Evolutionary conservation across 2,888 invertebrate genomes (phyloP), one percentile per base, ranked within the genome.

Genomic region (Zootermopsis nevadensis): DNA sequence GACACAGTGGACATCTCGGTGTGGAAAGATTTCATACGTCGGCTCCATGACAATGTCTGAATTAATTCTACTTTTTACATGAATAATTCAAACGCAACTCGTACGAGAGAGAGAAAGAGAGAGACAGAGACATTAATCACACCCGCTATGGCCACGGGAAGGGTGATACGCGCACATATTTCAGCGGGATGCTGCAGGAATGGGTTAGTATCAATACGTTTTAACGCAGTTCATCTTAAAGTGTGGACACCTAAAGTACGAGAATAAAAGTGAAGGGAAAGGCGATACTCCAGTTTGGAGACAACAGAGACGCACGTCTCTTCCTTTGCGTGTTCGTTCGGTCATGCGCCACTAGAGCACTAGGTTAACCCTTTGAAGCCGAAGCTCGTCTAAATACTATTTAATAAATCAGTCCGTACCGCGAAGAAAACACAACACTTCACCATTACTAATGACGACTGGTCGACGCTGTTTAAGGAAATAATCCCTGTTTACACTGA

Each of bases 71-170:
- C 30, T 33, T 30, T 33, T 12, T 7, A 33, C 69, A 69, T 69
- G 69, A 69, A 69, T 69, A 33, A 69, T 69, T 69, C 69, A 69
- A 69, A 69, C 69, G 30, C 69, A n/a, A 60, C n/a, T 60, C 19
- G 48, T 19, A 48, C 48, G 48, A 10, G 19, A 19, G n/a, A n/a
- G 15, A n/a, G 27, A 0, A 1, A 53, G 60, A 15, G 60, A n/a
- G 27, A 0, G 2, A 53, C n/a, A 15, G 60, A 27, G 27, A 27
- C 2, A 60, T 60, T 27, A 60, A n/a, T 60, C 60, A 60, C 27
- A 27, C n/a, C n/a, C 27, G 27, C 27, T 27, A 8, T 60, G 60
- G 27, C 60, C 60, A 10, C 60, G 60, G 60, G 12, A 60, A n/a
- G 60, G 24, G 60, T 48, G 48, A 48, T 48, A 8, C 48, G 48